Evolutionary conservation across 1,140 invertebrate species (phyloP).

Genomic region (Drosophila kepulauana): DNA sequence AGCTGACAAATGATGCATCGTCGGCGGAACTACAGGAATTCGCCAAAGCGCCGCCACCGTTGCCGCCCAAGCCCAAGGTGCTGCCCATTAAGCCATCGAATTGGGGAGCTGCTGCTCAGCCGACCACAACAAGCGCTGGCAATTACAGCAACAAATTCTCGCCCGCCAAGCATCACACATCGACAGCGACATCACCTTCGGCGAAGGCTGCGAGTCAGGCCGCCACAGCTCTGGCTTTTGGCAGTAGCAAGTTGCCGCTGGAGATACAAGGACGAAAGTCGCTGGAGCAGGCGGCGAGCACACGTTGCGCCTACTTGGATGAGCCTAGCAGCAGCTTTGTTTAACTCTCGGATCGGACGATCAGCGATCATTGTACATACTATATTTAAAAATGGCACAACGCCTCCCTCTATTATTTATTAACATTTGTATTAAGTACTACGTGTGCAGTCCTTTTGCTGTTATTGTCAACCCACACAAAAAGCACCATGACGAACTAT

Average conservation of each 20-base stretch:
- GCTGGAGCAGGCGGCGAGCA: slow-evolving; percentile 55
- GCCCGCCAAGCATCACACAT: slow-evolving; percentile 52
- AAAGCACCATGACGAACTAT: slow-evolving; percentile 57
- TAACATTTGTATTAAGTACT: slow-evolving; percentile 45
- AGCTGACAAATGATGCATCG: slow-evolving; percentile 26
- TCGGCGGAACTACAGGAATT: slow-evolving; percentile 56
- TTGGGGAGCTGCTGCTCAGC: slow-evolving; percentile 84
- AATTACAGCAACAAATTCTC: slow-evolving; percentile 73
- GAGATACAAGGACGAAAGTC: slow-evolving; percentile 62
- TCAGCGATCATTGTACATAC: slow-evolving; percentile 42
- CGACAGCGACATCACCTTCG: slow-evolving; percentile 58
- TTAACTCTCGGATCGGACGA: slow-evolving; percentile 61
- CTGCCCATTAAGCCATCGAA: slow-evolving; percentile 87
- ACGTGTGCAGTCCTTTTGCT: slow-evolving; percentile 29
- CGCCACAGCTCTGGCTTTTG: slow-evolving; percentile 82
- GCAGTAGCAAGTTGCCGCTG: slow-evolving; percentile 59
- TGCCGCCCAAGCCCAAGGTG: slow-evolving; percentile 87
- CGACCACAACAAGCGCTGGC: slow-evolving; percentile 27
- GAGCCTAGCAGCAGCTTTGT: slow-evolving; percentile 89
- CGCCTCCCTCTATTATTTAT: slow-evolving; percentile 58
- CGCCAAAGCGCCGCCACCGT: slow-evolving; percentile 85
- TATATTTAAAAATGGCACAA: slow-evolving; percentile 13
- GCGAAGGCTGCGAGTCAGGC: background rate
- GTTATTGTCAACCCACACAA: slow-evolving; percentile 11
- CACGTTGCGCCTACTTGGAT: slow-evolving; percentile 86